These are phyloP conservation scores for Leucoptera coffeella DNA, from an alignment of 2,888 invertebrate species.

Conservation along the genomic window DNA sequence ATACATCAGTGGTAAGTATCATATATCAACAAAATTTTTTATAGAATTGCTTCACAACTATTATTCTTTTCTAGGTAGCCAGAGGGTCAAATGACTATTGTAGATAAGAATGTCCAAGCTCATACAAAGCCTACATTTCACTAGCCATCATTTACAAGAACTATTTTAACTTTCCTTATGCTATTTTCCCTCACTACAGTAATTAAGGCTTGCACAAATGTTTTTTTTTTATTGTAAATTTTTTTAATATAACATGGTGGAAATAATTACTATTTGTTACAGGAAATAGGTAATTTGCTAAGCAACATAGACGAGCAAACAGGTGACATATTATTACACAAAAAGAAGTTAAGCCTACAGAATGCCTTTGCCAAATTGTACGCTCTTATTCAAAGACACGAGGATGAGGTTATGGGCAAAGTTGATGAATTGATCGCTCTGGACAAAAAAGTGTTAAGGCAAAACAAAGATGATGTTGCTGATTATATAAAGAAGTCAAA, in stretches of 20 bases:
- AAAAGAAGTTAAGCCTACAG: constrained; percentile 23
- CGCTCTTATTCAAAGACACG: constrained; percentile 44
- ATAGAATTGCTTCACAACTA: too few relatives aligned
- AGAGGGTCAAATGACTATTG: too few relatives aligned
- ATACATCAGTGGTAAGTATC: constrained; percentile 34
- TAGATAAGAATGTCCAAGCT: too few relatives aligned
- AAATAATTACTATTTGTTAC: too few relatives aligned
- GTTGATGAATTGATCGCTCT: constrained; percentile 18
- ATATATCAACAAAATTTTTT: too few relatives aligned
- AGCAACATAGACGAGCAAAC: constrained; percentile 22
- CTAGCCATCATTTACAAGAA: constrained; percentile 19
- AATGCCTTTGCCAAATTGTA: constrained; percentile 47
- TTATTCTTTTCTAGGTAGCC: too few relatives aligned
- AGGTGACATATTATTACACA: constrained; percentile 16
- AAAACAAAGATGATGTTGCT: constrained; percentile 18
- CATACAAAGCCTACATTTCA: too few relatives aligned
- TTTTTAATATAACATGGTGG: too few relatives aligned
- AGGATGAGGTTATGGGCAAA: constrained; percentile 26
- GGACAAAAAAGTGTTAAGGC: constrained; percentile 21
- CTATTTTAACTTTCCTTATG: too few relatives aligned
- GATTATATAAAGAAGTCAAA: constrained; percentile 19
- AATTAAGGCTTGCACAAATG: too few relatives aligned
- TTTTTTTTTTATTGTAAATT: too few relatives aligned
- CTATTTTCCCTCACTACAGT: too few relatives aligned
- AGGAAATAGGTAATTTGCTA: constrained; percentile 34